Conservation (phyloP, 1,140 invertebrate genomes). For the Leptopilina clavipes region DNA sequence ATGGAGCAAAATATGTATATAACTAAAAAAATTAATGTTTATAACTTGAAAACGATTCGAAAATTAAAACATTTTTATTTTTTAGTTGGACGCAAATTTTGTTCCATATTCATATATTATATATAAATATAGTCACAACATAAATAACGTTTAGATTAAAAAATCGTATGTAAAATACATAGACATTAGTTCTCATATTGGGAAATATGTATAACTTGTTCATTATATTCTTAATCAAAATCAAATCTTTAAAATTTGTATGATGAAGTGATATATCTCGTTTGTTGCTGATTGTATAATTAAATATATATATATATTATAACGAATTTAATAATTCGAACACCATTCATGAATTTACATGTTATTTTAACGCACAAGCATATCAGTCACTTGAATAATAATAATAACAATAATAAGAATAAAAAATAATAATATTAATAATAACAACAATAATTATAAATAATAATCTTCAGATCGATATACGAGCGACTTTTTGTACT, state of each 20-base stretch:
- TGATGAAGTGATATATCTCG: background rate
- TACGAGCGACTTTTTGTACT: constrained; percentile 9
- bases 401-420: background rate
- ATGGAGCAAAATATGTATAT: no score
- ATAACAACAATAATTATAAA: background rate
- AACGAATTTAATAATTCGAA: constrained; percentile 10
- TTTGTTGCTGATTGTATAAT: background rate
- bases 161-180: constrained; percentile 29
- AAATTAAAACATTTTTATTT: background rate
- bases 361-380: constrained; percentile 23
- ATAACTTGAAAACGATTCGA: no score
- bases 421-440: background rate
- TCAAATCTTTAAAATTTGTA: constrained; percentile 1
- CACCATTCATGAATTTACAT: constrained; percentile 8
- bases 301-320: background rate
- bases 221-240: background rate
- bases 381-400: constrained; percentile 12
- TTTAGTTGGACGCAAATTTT: background rate
- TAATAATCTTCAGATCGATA: constrained; percentile 11
- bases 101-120: no score
- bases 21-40: no score
- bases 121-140: no score
- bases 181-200: constrained; percentile 5
- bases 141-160: background rate
- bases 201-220: constrained; percentile 2